Conservation (phyloP, 2,888 invertebrate species). For the Rhagonycha lutea region DNA sequence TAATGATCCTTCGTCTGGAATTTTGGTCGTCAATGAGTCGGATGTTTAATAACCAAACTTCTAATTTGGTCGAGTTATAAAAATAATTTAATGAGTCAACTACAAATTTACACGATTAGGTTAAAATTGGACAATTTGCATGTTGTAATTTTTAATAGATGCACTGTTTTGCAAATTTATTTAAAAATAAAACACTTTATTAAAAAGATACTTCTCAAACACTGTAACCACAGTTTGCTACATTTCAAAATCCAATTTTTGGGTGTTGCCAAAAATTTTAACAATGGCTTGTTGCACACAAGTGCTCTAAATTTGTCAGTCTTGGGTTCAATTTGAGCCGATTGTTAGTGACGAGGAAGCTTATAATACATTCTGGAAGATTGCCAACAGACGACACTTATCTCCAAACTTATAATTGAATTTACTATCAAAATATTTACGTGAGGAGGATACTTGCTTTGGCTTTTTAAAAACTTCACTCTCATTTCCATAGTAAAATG, state of each 20-base stretch:
- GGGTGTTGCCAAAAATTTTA: neutral
- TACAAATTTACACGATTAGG: too few species aligned
- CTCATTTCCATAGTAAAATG: conserved; percentile 44
- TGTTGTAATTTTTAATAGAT: neutral
- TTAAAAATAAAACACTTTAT: neutral
- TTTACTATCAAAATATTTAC: conserved; percentile 2
- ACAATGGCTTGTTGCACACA: neutral
- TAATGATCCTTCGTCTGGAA: too few species aligned
- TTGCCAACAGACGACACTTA: neutral
- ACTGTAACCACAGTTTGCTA: neutral
- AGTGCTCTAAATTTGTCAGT: neutral
- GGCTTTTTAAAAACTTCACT: neutral
- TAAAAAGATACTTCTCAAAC: neutral
- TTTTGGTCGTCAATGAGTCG: too few species aligned
- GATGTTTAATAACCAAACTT: too few species aligned
- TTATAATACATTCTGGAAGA: neutral
- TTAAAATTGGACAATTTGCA: neutral
- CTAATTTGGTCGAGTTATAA: too few species aligned
- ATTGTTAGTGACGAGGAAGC: neutral
- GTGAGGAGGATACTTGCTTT: neutral
- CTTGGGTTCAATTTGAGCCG: neutral
- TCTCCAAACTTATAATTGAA: neutral
- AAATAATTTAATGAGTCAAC: too few species aligned
- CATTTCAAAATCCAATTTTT: neutral
- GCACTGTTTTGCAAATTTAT: neutral